Base-by-base conservation (phyloP, 2,888 invertebrate species). In the Acrobasis consociella region DNA sequence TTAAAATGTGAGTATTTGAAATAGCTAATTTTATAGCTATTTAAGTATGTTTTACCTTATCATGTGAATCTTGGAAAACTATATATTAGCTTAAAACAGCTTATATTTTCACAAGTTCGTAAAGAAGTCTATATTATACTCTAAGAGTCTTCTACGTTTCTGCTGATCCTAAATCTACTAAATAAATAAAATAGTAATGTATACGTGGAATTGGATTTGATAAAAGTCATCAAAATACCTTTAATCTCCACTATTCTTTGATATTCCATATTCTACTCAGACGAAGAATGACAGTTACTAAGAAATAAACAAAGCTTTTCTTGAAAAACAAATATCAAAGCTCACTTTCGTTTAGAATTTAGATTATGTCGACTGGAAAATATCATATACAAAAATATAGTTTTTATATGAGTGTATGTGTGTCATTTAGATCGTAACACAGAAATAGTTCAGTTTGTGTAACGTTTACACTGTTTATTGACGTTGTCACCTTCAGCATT, bases 341-440 rank as follows among this genome's bases (percentile, higher is more conserved):
- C 46, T 46, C 46, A 13, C 0, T 11, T 13, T 46, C 1, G 2
- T 1, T 5, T n/a, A 11, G n/a, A 46, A 7, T 11, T 5, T n/a
- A 11, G 5, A 46, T 13, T 9, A 42, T 11, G 42, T 42, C 13
- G 11, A 42, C 9, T 9, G 11, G 11, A 42, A 42, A 42, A 42
- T 11, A 11, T 31, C 8, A 31, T 5, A 31, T 31, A 31, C 31
- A 42, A 42, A 42, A 42, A 10, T 13, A 13, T 10, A 42, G 42
- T 42, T 42, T 46, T 46, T 13, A 13, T 46, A 46, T 46, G 13
- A n/a, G 11, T n/a, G n/a, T n/a, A n/a, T 52, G 17, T 52, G 22
- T 52, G 52, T 52, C 52, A 11, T 22, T 31, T 17, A 52, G 31
- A 31, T 52, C 31, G 31, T 52, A 31, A 52, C 22, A 52, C 52